Base-by-base conservation (phyloP, 2,888 invertebrate species). In the Ctena decussata region DNA sequence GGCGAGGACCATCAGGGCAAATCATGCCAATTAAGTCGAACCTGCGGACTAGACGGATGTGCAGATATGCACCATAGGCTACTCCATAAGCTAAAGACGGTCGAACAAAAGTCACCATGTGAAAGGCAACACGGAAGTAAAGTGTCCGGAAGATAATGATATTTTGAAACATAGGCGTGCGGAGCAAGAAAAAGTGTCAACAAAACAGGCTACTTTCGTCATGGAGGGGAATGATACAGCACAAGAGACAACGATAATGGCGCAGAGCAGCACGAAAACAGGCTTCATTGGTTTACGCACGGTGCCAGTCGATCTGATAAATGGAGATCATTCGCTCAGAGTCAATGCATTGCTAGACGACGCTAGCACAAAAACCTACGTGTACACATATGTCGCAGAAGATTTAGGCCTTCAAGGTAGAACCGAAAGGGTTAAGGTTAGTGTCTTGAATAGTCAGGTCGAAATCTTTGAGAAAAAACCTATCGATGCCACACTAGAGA, bases 31-130 rank as follows among this genome's bases (percentile, higher is more conserved):
- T 35, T 71, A 37, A 32, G 44, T 12, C 41, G 35, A 35, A 3
- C 12, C 18, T 78, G 83, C n/a, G 79, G 79, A 8, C 44, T 79
- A 1, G 39, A 79, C 70, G 77, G 73, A n/a, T 84, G 77, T 46
- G 24, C 49, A n/a, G n/a, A n/a, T n/a, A n/a, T n/a, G n/a, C n/a
- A n/a, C n/a, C n/a, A n/a, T n/a, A n/a, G n/a, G n/a, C 57, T 84
- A 18, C 46, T 84, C 21, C 84, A 80, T 65, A 37, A 27, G n/a
- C 32, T 71, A 53, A 57, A 3, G 11, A 21, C 27, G 15, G 44
- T 24, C 18, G 35, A 49, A n/a, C 21, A n/a, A 73, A 30, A n/a
- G 35, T 6, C 73, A 73, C 44, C 37, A 18, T n/a, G 71, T 71
- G 5, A n/a, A 12, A 49, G 60, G 27, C 60, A 24, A 24, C 6